A percentile compares a stretch with the other conserved stretches of the same genome.
phyloP scores from a whole-genome alignment of 2,888 invertebrate species.

The Coleophora deauratella region DNA sequence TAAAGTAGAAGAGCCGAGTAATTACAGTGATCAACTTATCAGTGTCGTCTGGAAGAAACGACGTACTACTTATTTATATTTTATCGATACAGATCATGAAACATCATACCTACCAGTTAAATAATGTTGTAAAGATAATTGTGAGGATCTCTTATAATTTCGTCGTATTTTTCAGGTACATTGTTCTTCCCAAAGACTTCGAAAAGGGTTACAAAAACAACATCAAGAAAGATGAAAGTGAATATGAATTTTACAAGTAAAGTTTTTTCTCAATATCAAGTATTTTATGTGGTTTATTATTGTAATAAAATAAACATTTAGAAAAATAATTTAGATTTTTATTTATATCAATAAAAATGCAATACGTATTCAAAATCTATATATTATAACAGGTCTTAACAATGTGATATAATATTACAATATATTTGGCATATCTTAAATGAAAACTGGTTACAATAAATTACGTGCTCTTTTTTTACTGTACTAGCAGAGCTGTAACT shows the following conservation, averaged over 20 bases:
- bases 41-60: no score
- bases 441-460: constrained; percentile 46
- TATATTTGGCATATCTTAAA: constrained; percentile 70
- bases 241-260: constrained; percentile 99
- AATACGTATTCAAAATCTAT: constrained; percentile 54
- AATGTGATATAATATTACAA: constrained; percentile 69
- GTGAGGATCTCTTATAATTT: no score
- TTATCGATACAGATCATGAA: no score
- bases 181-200: constrained; percentile 98
- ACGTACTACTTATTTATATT: no score
- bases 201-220: constrained; percentile 99
- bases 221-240: constrained; percentile 99
- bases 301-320: constrained; percentile 17
- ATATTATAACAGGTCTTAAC: constrained; percentile 69
- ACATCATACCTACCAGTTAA: no score
- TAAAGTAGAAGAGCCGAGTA: no score
- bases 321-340: constrained; percentile 5
- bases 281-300: constrained; percentile 22
- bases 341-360: constrained; percentile 17
- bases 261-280: constrained; percentile 17
- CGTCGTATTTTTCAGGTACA: constrained; percentile 75
- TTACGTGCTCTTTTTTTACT: constrained; percentile 26
- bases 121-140: no score
- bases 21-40: no score
- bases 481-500: no score